Evolutionary conservation across 2,888 invertebrate species (phyloP).

Genomic region (Stenodera caucasica): DNA sequence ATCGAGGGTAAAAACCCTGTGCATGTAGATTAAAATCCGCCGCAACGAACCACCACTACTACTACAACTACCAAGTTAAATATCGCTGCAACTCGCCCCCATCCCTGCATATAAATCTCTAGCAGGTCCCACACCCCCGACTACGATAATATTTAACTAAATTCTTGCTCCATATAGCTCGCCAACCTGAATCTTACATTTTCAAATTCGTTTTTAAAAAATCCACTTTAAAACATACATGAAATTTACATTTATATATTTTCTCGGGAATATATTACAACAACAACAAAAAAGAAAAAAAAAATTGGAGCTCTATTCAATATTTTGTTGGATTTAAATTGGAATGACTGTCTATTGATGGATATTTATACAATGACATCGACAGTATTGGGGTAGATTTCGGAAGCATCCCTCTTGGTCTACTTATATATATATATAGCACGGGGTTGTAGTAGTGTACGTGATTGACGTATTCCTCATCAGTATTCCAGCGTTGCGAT

Average conservation of each 20-base stretch:
- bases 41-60: conserved; percentile 47
- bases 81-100: conserved; percentile 51
- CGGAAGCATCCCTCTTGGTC: conserved; percentile 10
- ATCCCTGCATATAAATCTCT: conserved; percentile 53
- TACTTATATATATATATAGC: conserved; percentile 14
- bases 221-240: background rate
- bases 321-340: background rate
- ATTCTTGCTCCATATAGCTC: conserved; percentile 55
- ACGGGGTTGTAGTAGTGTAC: conserved; percentile 39
- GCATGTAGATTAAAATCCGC: conserved; percentile 58
- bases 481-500: conserved; percentile 74
- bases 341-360: conserved; percentile 2
- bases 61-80: conserved; percentile 51
- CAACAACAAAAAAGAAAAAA: background rate
- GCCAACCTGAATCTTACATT: conserved; percentile 42
- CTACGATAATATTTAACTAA: conserved; percentile 57
- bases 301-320: too few species aligned
- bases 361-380: conserved; percentile 6
- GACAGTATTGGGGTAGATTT: conserved; percentile 4
- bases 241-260: background rate
- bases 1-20: conserved; percentile 54
- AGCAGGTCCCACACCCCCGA: conserved; percentile 53
- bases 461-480: conserved; percentile 79
- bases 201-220: conserved; percentile 31
- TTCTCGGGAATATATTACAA: background rate